Evolutionary conservation across 1,140 invertebrate species (phyloP).

Genomic region (Steinernema feltiae): DNA sequence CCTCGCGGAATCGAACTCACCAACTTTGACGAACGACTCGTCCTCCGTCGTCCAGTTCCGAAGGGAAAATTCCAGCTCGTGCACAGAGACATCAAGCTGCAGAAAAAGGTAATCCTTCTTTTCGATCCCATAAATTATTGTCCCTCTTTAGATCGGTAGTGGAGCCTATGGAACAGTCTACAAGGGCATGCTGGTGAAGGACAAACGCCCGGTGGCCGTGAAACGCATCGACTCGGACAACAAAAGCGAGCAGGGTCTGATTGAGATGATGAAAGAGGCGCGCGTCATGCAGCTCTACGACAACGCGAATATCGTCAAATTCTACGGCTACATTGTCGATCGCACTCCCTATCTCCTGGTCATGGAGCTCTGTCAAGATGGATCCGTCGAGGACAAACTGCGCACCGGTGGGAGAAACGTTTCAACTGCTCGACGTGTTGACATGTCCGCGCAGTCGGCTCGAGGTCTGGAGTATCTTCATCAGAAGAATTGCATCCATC

Average conservation of each 20-base stretch:
- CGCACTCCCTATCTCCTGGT: conserved; percentile 44
- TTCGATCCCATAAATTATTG: background rate
- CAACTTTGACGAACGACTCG: conserved; percentile 25
- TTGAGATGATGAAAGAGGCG: conserved; percentile 51
- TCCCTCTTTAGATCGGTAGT: conserved; percentile 39
- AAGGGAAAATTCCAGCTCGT: conserved; percentile 38
- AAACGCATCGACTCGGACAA: conserved; percentile 44
- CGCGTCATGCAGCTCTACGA: conserved; percentile 50
- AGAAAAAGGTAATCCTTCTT: conserved; percentile 49
- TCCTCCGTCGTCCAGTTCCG: conserved; percentile 31
- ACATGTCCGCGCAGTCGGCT: conserved; percentile 38
- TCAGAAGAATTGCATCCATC: conserved; percentile 27
- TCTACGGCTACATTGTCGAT: conserved; percentile 46
- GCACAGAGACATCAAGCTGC: conserved; percentile 40
- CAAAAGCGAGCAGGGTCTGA: conserved; percentile 41
- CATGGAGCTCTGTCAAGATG: conserved; percentile 49
- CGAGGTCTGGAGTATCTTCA: conserved; percentile 47
- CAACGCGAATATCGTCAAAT: conserved; percentile 48
- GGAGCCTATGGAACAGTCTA: conserved; percentile 50
- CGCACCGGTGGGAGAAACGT: conserved; percentile 23
- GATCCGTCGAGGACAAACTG: conserved; percentile 43
- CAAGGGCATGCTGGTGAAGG: conserved; percentile 34
- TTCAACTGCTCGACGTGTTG: conserved; percentile 17
- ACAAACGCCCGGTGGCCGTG: conserved; percentile 34
- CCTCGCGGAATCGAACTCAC: conserved; percentile 14